Evolutionary conservation across 2,797 vertebrate genomes (phyloP).

Genomic region (Urophycis tenuis): DNA sequence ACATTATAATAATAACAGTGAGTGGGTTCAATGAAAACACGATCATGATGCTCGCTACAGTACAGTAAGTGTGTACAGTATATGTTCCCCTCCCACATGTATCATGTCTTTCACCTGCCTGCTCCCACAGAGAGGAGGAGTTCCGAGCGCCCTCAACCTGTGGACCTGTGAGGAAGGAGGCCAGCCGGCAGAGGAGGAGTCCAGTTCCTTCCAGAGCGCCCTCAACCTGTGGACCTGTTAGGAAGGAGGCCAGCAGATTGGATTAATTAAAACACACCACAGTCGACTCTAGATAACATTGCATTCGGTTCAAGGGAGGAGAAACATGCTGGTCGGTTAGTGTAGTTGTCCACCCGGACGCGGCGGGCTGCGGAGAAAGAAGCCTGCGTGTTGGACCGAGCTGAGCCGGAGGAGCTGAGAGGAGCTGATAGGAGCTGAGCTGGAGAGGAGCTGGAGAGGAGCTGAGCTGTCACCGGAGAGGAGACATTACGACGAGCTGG

Average conservation of each 20-base stretch:
- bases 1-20: not conserved
- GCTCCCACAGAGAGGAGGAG: slow-evolving; percentile 52
- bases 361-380: not conserved
- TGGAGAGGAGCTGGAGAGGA: not conserved
- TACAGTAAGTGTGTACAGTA: not conserved
- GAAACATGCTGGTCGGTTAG: too few relatives aligned
- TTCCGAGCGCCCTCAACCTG: slow-evolving; percentile 56
- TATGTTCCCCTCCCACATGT: not conserved
- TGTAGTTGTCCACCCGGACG: too few relatives aligned
- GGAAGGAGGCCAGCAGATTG: slow-evolving; percentile 29
- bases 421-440: not conserved
- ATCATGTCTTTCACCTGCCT: slow-evolving; percentile 41
- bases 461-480: not conserved
- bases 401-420: not conserved
- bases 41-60: not conserved
- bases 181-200: slow-evolving; percentile 50
- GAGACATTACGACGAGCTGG: slow-evolving; percentile 52
- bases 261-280: slow-evolving; percentile 34
- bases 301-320: not conserved
- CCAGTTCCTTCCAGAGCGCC: slow-evolving; percentile 46
- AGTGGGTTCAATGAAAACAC: not conserved
- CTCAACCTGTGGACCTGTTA: slow-evolving; percentile 64
- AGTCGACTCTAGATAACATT: not conserved
- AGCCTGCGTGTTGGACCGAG: not conserved
- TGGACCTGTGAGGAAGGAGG: slow-evolving; percentile 49